phyloP scores from a whole-genome alignment of 2,113 vertebrate species.

The Daphoenositta chrysoptera region DNA sequence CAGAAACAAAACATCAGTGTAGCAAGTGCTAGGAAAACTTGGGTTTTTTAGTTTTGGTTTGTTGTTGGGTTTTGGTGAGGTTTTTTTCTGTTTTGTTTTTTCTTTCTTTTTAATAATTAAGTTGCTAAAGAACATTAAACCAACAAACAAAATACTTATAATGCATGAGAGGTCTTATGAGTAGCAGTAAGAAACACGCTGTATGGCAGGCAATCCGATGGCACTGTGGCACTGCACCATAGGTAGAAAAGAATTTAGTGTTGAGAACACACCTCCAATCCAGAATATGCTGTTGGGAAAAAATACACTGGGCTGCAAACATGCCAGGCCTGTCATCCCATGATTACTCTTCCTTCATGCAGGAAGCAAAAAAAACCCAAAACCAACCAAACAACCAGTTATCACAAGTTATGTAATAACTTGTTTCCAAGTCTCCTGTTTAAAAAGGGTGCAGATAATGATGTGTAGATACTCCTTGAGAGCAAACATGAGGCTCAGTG shows the following conservation, averaged over 20 bases:
- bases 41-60: background rate
- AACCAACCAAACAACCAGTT: no score
- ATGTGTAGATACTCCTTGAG: background rate
- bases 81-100: background rate
- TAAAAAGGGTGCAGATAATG: background rate
- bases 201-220: background rate
- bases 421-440: background rate
- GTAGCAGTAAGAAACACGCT: background rate
- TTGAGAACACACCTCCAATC: background rate
- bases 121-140: background rate
- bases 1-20: background rate
- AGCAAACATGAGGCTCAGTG: background rate
- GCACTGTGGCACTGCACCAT: background rate
- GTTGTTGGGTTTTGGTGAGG: accelerated
- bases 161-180: background rate
- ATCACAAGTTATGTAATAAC: background rate
- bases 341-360: background rate
- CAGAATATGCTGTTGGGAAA: background rate
- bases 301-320: background rate
- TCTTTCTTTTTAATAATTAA: background rate
- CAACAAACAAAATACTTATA: background rate
- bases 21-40: background rate
- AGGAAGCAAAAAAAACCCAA: background rate
- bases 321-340: background rate
- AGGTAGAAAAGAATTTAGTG: background rate